A percentile compares a stretch with the other conserved stretches of the same genome.
Conservation (phyloP, 2,888 invertebrate genomes). For the Ctena decussata region DNA sequence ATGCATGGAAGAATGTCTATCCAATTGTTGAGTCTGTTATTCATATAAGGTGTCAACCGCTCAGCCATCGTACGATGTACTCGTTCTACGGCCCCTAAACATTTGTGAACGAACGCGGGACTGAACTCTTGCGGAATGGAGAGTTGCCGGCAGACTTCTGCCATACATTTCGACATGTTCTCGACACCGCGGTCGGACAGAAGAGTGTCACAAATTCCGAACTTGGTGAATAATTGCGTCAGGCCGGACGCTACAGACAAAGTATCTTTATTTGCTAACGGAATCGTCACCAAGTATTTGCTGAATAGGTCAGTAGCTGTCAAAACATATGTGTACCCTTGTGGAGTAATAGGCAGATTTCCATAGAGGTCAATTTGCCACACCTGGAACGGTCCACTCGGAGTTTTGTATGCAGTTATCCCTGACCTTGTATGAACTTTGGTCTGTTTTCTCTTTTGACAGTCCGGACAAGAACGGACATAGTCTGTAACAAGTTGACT, state of each 20-base stretch:
- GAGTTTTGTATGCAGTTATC: constrained; percentile 35
- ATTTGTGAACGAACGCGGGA: no score
- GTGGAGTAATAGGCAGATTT: constrained; percentile 20
- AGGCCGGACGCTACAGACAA: constrained; percentile 24
- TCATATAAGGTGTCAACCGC: no score
- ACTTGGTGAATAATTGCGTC: constrained; percentile 21
- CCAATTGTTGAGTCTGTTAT: no score
- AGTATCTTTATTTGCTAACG: no score
- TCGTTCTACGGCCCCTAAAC: no score
- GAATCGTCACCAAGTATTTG: constrained; percentile 15
- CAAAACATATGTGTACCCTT: constrained; percentile 25
- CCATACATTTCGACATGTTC: not conserved
- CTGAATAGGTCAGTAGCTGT: constrained; percentile 35
- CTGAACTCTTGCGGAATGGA: no score
- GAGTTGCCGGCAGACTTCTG: no score
- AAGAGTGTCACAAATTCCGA: constrained; percentile 36
- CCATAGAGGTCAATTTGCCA: constrained; percentile 46
- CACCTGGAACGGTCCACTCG: constrained; percentile 29
- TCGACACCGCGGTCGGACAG: not conserved
- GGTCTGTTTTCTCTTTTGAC: constrained; percentile 35
- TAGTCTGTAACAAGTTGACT: constrained; percentile 21
- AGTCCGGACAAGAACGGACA: constrained; percentile 32
- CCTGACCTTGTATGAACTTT: constrained; percentile 15
- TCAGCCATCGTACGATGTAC: no score
- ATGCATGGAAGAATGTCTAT: no score